phyloP scores from a whole-genome alignment of 2,888 invertebrate species.

The Drosophila mayaguana region DNA sequence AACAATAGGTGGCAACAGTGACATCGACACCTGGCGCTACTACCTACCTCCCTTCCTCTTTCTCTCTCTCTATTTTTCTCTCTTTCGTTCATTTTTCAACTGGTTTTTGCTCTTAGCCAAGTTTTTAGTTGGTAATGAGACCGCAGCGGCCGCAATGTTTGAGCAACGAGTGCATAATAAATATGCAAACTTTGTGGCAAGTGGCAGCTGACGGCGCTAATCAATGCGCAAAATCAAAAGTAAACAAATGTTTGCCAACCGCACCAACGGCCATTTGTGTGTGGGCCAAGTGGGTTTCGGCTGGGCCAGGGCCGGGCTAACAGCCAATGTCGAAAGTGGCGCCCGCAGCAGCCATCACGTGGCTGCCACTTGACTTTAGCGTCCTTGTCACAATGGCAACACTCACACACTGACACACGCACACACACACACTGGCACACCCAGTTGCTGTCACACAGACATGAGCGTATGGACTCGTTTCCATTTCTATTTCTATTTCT shows the following conservation, averaged over 20 bases:
- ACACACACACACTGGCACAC: neutral
- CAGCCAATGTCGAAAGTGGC: conserved; percentile 33
- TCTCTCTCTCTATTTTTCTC: no score
- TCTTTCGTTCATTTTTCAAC: conserved; percentile 35
- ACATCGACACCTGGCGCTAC: conserved; percentile 24
- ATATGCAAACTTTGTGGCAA: conserved; percentile 71
- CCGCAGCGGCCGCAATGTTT: conserved; percentile 60
- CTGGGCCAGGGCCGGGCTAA: neutral
- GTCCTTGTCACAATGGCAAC: conserved; percentile 60
- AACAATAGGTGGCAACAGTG: conserved; percentile 3
- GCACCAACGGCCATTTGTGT: neutral
- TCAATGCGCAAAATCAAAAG: conserved; percentile 72
- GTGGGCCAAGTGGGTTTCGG: no score
- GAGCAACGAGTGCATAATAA: conserved; percentile 68
- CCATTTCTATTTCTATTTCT: conserved; percentile 55
- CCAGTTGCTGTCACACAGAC: conserved; percentile 2
- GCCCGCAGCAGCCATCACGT: conserved; percentile 48
- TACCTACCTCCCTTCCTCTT: no score
- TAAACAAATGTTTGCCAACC: conserved; percentile 38
- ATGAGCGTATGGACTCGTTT: conserved; percentile 24
- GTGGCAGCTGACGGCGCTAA: conserved; percentile 49
- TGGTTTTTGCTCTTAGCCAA: conserved; percentile 50
- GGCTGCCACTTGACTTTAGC: conserved; percentile 68
- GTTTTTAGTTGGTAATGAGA: conserved; percentile 54
- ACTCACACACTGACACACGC: conserved; percentile 5